phyloP scores from a whole-genome alignment of 2,888 invertebrate genomes.

The Torymus auratus region DNA sequence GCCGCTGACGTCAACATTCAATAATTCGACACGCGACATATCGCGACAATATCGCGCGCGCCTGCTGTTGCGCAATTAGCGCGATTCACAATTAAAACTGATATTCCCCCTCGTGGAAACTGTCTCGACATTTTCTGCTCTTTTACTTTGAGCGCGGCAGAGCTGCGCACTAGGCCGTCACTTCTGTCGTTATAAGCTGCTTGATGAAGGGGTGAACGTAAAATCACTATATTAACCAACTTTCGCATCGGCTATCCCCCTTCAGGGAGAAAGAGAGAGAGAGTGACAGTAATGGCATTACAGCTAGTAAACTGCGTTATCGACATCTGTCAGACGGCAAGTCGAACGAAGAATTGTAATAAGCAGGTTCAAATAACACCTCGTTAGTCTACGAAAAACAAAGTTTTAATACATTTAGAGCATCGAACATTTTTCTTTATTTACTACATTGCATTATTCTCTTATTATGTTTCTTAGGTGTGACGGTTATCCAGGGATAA shows the following conservation, averaged over 20 bases:
- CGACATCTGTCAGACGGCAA: conserved; percentile 15
- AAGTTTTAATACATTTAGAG: not conserved
- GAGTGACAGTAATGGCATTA: not conserved
- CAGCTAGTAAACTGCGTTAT: conserved; percentile 17
- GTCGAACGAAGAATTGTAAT: conserved; percentile 15
- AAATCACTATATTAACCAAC: not conserved
- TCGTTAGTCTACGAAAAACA: not conserved
- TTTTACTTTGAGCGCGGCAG: not conserved
- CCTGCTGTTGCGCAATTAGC: conserved; percentile 67
- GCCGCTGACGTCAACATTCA: conserved; percentile 72
- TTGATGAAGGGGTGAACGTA: too few relatives aligned
- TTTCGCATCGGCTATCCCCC: not conserved
- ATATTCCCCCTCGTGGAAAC: conserved; percentile 20
- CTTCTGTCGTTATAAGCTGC: not conserved
- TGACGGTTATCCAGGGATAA: too few relatives aligned
- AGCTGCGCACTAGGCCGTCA: not conserved
- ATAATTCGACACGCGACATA: conserved; percentile 76
- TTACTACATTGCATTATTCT: too few relatives aligned
- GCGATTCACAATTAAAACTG: conserved; percentile 71
- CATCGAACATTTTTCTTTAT: too few relatives aligned
- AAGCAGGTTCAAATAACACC: not conserved
- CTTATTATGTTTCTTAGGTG: too few relatives aligned
- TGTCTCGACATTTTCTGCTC: too few relatives aligned
- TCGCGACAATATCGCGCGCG: conserved; percentile 64
- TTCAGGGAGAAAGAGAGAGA: not conserved